Evolutionary conservation across 1,140 invertebrate species (phyloP).

Genomic region (Drosophila lacteicornis): DNA sequence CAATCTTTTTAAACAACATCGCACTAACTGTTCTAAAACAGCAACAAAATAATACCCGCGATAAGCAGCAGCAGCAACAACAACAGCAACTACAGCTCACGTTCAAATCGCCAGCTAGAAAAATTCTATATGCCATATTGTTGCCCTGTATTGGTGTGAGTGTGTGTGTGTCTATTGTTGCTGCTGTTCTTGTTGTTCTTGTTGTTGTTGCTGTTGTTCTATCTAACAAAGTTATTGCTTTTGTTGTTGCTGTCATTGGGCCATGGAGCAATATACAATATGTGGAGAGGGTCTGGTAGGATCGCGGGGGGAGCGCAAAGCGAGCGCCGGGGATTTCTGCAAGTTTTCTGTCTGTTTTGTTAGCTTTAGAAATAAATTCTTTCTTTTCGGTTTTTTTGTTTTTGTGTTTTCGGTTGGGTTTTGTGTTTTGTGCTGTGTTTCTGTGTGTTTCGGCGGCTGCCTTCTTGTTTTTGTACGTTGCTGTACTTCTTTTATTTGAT

Average conservation of each 20-base stretch:
- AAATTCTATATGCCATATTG: slow-evolving; percentile 76
- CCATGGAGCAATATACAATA: slow-evolving; percentile 30
- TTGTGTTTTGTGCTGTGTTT: slow-evolving; percentile 38
- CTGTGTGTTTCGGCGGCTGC: slow-evolving; percentile 24
- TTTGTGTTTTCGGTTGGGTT: slow-evolving; percentile 37
- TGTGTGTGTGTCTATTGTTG: slow-evolving; percentile 58
- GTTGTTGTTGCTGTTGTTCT: slow-evolving; percentile 60
- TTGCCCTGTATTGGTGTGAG: slow-evolving; percentile 40
- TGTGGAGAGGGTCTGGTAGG: not conserved
- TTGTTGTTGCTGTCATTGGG: slow-evolving; percentile 65
- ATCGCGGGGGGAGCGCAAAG: slow-evolving; percentile 10
- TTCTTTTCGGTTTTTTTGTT: slow-evolving; percentile 51
- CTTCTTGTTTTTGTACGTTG: slow-evolving; percentile 70
- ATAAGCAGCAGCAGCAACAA: slow-evolving; percentile 51
- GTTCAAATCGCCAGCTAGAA: slow-evolving; percentile 48
- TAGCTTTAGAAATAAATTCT: slow-evolving; percentile 78
- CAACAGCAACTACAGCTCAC: slow-evolving; percentile 12
- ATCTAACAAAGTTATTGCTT: slow-evolving; percentile 79
- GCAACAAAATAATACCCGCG: slow-evolving; percentile 44
- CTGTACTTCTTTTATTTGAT: slow-evolving; percentile 64
- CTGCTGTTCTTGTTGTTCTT: slow-evolving; percentile 20
- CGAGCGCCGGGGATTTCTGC: slow-evolving; percentile 65
- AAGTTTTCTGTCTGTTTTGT: slow-evolving; percentile 81
- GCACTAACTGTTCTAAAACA: slow-evolving; percentile 23
- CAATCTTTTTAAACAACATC: slow-evolving; percentile 23